Base-by-base conservation (phyloP, 2,113 vertebrate species). In the Clarias gariepinus region DNA sequence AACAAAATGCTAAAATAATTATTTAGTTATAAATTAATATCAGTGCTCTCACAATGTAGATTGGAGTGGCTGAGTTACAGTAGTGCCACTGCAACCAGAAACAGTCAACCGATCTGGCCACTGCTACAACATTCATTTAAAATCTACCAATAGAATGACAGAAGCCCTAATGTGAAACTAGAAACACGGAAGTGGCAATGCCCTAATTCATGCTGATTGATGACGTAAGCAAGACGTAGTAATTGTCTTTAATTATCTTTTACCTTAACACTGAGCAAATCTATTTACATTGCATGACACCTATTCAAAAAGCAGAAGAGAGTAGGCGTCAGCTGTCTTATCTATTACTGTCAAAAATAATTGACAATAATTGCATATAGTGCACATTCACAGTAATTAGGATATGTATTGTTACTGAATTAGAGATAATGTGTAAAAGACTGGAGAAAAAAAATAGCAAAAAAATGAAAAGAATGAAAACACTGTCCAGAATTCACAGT, bases 401-500 rank as follows among this genome's bases (percentile, higher is more conserved):
- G 87, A 80, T 84, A 83, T 55, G 90, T 89, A 90, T 91, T 89
- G 89, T 90, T 90, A 88, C 84, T 79, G 81, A 77, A 88, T 89
- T 92, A 87, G 74, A 87, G 78, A 55, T 18, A 52, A 57, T 52
- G 55, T 61, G 30, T 63, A 60, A n/a, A 69, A 18, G 30, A 74
- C 57, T 41, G 41, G 30, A 2, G 33, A 23, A 21, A 10, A 71
- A 81, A 58, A 47, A 47, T 36, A 36, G 5, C 6, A 47, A 47
- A 58, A 41, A 61, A 84, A 71, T 78, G 61, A 73, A 82, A 84
- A 82, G 78, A 82, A 87, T 88, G 88, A 89, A 94, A 94, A 94
- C 92, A 94, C 92, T 90, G 94, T 93, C 92, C 91, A 90, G 81
- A 90, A 94, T 92, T 93, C 91, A 90, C 84, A 85, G 52, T 69